Conservation (phyloP, 2,888 invertebrate genomes). For the Cetonia aurata region DNA sequence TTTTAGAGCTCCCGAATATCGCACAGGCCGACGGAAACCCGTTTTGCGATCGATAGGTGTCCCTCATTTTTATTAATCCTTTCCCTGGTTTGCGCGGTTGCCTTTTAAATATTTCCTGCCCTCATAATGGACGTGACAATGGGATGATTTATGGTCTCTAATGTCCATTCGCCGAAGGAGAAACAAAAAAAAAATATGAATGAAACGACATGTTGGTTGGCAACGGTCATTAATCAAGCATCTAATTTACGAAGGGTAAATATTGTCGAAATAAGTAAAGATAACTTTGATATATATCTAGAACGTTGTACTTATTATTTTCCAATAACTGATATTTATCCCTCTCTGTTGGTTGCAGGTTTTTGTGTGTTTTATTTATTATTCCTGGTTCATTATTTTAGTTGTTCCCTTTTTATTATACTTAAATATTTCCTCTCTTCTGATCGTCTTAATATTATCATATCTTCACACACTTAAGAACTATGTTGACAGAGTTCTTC, state of each 20-base stretch:
- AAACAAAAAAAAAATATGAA: slow-evolving; percentile 2
- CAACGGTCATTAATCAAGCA: slow-evolving; percentile 28
- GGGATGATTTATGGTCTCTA: slow-evolving; percentile 35
- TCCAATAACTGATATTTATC: no score
- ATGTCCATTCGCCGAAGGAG: slow-evolving; percentile 20
- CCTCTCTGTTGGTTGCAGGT: no score
- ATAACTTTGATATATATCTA: neutral
- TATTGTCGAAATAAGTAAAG: slow-evolving; percentile 26
- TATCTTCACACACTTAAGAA: no score
- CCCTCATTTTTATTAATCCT: slow-evolving; percentile 31
- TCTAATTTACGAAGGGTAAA: slow-evolving; percentile 34
- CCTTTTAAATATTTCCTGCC: slow-evolving; percentile 33
- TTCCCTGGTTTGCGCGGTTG: slow-evolving; percentile 3
- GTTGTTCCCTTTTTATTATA: no score
- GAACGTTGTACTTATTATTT: no score
- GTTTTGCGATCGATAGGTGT: slow-evolving; percentile 38
- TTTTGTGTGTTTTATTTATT: no score
- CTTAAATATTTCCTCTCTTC: no score
- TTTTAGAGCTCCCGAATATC: slow-evolving; percentile 24
- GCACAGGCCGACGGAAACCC: slow-evolving; percentile 8
- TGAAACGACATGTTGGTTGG: slow-evolving; percentile 3
- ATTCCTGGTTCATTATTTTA: no score
- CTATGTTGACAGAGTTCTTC: no score
- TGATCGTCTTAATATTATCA: no score
- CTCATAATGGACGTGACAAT: slow-evolving; percentile 28